Conservation (phyloP, 2,888 invertebrate genomes). For the Diarsia rubi region DNA sequence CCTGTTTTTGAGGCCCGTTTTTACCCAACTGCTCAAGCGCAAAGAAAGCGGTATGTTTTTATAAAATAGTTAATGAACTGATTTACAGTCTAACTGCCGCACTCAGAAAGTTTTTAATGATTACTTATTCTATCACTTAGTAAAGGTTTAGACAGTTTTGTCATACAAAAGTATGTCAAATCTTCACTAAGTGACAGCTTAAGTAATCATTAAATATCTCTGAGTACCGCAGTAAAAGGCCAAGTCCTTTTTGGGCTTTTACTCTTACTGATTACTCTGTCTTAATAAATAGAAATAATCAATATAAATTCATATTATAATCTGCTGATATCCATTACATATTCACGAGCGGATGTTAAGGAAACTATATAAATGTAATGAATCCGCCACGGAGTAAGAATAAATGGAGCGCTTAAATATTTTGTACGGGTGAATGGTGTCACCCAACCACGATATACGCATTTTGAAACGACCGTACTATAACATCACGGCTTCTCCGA, state of each 20-base stretch:
- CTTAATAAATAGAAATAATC: not conserved
- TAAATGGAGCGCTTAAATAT: conserved; percentile 11
- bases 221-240: too few species aligned
- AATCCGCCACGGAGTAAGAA: conserved; percentile 3
- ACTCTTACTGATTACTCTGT: not conserved
- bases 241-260: not conserved
- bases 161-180: too few species aligned
- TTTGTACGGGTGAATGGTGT: not conserved
- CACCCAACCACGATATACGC: not conserved
- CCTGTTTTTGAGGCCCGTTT: not conserved
- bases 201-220: too few species aligned
- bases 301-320: not conserved
- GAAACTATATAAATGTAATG: conserved; percentile 19
- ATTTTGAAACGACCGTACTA: not conserved
- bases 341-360: not conserved
- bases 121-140: too few species aligned
- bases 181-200: too few species aligned
- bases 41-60: not conserved
- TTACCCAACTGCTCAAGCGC: not conserved
- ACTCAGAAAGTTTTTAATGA: too few species aligned
- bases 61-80: not conserved
- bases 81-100: not conserved
- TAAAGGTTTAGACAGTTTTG: too few species aligned
- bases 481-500: not conserved
- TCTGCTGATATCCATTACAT: not conserved